Conservation (phyloP, 30 jellyfish, hydroid and myxozoan species). For the Hydractinia symbiolongicarpus region DNA sequence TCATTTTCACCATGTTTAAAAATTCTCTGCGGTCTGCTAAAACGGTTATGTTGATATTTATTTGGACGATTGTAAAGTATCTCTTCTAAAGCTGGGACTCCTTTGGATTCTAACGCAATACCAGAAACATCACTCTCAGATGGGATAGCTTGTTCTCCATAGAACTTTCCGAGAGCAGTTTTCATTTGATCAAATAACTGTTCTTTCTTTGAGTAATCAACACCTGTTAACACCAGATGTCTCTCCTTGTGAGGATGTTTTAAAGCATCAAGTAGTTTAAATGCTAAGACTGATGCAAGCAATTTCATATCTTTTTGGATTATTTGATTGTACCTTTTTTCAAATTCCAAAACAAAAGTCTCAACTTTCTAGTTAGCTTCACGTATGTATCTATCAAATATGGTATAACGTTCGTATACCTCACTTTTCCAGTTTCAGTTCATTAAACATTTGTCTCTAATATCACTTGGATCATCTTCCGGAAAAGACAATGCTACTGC, state of each 20-base stretch:
- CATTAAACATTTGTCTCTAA: slow-evolving; percentile 13
- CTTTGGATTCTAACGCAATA: no score
- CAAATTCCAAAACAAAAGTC: background rate
- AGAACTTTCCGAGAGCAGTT: background rate
- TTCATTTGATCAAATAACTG: no score
- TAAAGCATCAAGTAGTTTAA: slow-evolving; percentile 1
- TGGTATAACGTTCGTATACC: background rate
- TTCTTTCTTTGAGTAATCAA: no score
- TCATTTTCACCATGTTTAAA: no score
- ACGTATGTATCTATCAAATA: slow-evolving; percentile 3
- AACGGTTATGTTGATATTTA: no score
- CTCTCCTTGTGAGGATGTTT: background rate
- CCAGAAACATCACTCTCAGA: no score
- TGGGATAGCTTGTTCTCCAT: slow-evolving; percentile 13
- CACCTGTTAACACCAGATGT: background rate
- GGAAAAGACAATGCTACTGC: background rate
- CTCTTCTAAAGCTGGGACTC: no score
- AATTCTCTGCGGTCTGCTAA: no score
- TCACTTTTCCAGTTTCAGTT: no score
- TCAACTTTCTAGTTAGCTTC: background rate
- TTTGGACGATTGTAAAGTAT: no score
- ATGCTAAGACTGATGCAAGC: background rate
- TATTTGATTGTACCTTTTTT: background rate
- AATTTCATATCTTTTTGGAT: background rate
- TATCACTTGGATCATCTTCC: slow-evolving; percentile 10